Conservation (phyloP, 2,888 invertebrate genomes). For the Onchidella celtica region DNA sequence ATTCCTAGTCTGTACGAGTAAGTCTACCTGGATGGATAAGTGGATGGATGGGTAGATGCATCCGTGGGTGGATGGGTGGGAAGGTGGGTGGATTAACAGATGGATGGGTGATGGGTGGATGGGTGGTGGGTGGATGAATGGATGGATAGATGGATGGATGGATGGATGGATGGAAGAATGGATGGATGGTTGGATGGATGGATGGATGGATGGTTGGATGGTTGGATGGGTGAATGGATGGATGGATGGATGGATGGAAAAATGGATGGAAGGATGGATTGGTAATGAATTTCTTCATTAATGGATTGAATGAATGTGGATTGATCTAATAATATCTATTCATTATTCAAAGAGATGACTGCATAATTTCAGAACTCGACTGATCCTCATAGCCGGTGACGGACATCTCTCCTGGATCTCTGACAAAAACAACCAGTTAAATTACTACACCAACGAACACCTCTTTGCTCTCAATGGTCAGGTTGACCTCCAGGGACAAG, state of each 20-base stretch:
- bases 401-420: conserved; percentile 4
- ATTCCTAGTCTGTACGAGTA: not conserved
- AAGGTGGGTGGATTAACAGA: too few relatives aligned
- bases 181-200: not conserved
- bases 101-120: too few relatives aligned
- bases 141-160: too few relatives aligned
- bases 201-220: not conserved
- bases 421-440: not conserved
- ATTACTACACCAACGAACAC: not conserved
- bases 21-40: not conserved
- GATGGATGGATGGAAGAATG: too few relatives aligned
- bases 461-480: conserved; percentile 25
- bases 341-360: not conserved
- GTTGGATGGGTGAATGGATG: not conserved
- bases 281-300: not conserved
- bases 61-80: too few relatives aligned
- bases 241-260: too few relatives aligned
- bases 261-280: too few relatives aligned
- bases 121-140: too few relatives aligned
- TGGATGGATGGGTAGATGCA: too few relatives aligned
- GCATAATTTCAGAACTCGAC: conserved; percentile 11
- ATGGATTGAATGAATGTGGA: not conserved
- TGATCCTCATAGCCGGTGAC: not conserved
- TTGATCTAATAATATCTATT: not conserved
- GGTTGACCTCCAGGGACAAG: not conserved